Percentiles rank a stretch among this genome's conserved stretches.
These are phyloP conservation scores for Thalassoma bifasciatum DNA, from an alignment of 2,113 vertebrate species.

Conservation along the genomic window DNA sequence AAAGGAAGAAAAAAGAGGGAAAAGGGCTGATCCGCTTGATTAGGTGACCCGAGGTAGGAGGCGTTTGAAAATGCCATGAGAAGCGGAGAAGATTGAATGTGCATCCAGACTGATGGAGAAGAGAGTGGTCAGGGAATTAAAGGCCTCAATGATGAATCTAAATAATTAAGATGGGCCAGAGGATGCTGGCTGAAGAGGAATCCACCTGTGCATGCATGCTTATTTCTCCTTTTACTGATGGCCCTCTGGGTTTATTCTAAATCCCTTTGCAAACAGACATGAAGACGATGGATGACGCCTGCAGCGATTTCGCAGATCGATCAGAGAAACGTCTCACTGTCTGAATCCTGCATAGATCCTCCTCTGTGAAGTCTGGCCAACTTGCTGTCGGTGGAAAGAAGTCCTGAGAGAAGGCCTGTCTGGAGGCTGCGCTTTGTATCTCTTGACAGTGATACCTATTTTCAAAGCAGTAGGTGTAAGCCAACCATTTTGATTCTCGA, in stretches of 20 bases:
- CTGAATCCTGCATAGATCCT: conserved; percentile 68
- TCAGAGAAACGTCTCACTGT: conserved; percentile 65
- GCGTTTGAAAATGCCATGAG: conserved; percentile 25
- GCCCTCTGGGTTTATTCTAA: conserved; percentile 28
- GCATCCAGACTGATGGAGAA: conserved; percentile 36
- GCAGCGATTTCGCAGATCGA: conserved; percentile 75
- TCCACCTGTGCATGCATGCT: conserved; percentile 37
- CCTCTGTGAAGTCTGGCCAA: conserved; percentile 66
- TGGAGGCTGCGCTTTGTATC: conserved; percentile 27
- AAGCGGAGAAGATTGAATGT: conserved; percentile 33
- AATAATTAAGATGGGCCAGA: conserved; percentile 67
- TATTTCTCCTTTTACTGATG: conserved; percentile 42
- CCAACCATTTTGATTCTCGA: not conserved
- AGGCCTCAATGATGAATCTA: conserved; percentile 50
- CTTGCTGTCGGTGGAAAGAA: conserved; percentile 35
- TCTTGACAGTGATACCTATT: conserved; percentile 24
- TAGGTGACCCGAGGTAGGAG: conserved; percentile 39
- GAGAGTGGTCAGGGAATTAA: conserved; percentile 42
- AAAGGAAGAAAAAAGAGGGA: conserved; percentile 32
- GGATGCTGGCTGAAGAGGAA: conserved; percentile 30
- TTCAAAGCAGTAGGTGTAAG: conserved; percentile 1
- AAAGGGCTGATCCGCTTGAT: conserved; percentile 56
- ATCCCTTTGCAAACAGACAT: conserved; percentile 51
- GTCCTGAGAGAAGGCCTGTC: conserved; percentile 38
- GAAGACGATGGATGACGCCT: conserved; percentile 69